These are phyloP conservation scores for Theristicus caerulescens DNA, from an alignment of 2,113 vertebrate genomes.

Conservation along the genomic window DNA sequence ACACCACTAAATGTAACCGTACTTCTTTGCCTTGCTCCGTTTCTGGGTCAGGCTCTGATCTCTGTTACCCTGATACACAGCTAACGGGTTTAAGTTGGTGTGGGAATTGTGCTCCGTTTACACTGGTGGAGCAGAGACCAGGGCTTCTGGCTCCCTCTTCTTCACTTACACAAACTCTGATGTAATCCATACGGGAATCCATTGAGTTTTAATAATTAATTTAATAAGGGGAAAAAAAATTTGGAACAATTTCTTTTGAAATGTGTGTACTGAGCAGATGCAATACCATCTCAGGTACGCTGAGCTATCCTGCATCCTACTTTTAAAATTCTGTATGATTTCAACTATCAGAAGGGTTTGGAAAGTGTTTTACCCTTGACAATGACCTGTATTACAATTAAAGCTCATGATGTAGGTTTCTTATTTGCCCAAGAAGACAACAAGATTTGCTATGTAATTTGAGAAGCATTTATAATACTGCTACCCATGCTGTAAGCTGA, in stretches of 20 bases:
- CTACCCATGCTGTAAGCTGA: slow-evolving; percentile 62
- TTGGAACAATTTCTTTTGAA: background rate
- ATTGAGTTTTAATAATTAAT: background rate
- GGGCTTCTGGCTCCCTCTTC: background rate
- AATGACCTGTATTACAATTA: slow-evolving; percentile 70
- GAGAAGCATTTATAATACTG: slow-evolving; percentile 62
- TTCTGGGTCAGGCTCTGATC: background rate
- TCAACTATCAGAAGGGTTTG: slow-evolving; percentile 45
- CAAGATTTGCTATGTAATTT: slow-evolving; percentile 69
- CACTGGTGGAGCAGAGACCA: background rate
- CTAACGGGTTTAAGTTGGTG: background rate
- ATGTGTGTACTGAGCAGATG: slow-evolving; percentile 12
- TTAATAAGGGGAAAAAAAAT: background rate
- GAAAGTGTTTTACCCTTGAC: slow-evolving; percentile 65
- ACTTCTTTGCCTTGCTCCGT: background rate
- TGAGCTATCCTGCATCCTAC: background rate
- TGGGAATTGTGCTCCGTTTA: background rate
- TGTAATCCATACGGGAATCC: background rate
- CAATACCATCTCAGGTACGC: slow-evolving; percentile 7
- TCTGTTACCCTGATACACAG: background rate
- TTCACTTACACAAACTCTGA: background rate
- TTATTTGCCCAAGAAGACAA: slow-evolving; percentile 71
- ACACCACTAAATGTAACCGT: background rate
- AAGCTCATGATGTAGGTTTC: slow-evolving; percentile 49
- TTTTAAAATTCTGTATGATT: slow-evolving; percentile 28